Evolutionary conservation across 2,888 invertebrate genomes (phyloP).

Genomic region (Acanthosepion lycidas): DNA sequence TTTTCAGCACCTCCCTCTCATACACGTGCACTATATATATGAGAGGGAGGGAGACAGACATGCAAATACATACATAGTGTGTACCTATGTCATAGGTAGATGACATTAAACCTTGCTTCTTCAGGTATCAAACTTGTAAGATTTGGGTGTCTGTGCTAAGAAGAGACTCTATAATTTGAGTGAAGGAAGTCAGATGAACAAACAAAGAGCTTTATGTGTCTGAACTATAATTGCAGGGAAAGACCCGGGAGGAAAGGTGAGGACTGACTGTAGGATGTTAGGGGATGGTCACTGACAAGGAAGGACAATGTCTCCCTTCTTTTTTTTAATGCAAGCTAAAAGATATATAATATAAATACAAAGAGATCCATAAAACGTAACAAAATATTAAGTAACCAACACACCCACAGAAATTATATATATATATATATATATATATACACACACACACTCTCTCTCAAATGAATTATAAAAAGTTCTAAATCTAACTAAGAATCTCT

Average conservation of each 20-base stretch:
- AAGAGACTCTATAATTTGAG: background rate
- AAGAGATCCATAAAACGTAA: too few relatives aligned
- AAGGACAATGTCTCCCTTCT: slow-evolving; percentile 8
- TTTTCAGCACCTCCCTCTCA: too few relatives aligned
- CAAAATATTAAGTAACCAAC: too few relatives aligned
- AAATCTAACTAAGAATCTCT: too few relatives aligned
- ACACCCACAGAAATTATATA: too few relatives aligned
- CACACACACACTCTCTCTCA: too few relatives aligned
- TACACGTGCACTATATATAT: background rate
- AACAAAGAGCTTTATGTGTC: background rate
- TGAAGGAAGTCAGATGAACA: slow-evolving; percentile 11
- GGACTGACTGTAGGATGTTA: background rate
- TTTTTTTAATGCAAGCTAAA: background rate
- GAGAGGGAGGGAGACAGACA: background rate
- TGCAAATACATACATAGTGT: background rate
- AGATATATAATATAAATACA: too few relatives aligned
- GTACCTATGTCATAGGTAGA: background rate
- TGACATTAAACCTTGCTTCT: background rate
- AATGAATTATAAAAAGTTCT: too few relatives aligned
- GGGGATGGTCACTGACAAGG: background rate
- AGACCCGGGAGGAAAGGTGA: background rate
- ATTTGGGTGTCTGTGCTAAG: background rate
- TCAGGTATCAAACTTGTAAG: background rate
- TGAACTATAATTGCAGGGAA: background rate
- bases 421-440: too few relatives aligned